Evolutionary conservation across 2,888 invertebrate species (phyloP).

Genomic region (Myopa tessellatipennis): DNA sequence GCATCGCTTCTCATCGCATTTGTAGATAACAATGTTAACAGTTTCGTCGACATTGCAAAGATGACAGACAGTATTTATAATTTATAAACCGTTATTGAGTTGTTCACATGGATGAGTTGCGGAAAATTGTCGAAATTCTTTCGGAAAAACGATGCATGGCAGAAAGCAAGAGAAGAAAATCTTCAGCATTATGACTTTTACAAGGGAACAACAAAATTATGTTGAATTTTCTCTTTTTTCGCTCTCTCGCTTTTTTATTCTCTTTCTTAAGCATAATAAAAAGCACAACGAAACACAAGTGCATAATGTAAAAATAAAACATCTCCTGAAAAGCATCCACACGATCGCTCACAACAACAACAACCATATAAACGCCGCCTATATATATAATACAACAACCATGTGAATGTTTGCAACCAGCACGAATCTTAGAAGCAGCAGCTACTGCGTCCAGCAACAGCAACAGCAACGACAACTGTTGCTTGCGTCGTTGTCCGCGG

Average conservation of each 20-base stretch:
- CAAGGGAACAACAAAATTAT: no score
- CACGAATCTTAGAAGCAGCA: background rate
- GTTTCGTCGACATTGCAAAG: conserved; percentile 22
- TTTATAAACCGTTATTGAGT: conserved; percentile 33
- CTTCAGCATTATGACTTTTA: no score
- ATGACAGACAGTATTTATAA: conserved; percentile 28
- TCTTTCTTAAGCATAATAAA: background rate
- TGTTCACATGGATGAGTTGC: background rate
- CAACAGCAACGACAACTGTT: conserved; percentile 1
- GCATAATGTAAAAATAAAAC: background rate
- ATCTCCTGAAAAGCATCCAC: no score
- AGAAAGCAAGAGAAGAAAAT: background rate
- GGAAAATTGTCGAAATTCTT: conserved; percentile 3
- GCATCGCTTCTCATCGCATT: background rate
- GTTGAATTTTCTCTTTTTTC: no score
- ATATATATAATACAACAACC: background rate
- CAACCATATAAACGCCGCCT: background rate
- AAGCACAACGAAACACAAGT: background rate
- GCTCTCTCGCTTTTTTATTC: no score
- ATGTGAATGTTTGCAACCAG: background rate
- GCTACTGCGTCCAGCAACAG: background rate
- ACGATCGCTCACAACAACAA: no score
- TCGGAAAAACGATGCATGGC: background rate
- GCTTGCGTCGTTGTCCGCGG: background rate
- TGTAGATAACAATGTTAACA: conserved; percentile 31